Percentiles rank a stretch among this genome's conserved stretches.
Conservation (phyloP, 2,888 invertebrate genomes). For the Patella ulyssiponensis region DNA sequence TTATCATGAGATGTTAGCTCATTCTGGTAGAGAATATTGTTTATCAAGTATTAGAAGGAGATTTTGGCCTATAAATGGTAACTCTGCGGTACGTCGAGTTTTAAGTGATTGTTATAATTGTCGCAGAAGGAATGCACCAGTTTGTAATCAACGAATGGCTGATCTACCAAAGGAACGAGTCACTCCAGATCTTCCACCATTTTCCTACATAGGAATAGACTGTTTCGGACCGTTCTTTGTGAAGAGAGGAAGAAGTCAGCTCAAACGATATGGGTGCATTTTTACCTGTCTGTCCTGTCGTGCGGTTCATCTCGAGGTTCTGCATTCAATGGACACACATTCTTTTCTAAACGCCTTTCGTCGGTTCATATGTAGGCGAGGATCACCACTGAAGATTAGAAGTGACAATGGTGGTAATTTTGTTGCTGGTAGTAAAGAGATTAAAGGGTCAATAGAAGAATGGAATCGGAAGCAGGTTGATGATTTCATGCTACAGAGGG, state of each 20-base stretch:
- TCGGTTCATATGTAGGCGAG: slow-evolving; percentile 22
- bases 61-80: not conserved
- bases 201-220: slow-evolving; percentile 1
- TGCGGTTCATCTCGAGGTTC: not conserved
- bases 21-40: slow-evolving; percentile 8
- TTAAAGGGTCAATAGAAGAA: slow-evolving; percentile 16
- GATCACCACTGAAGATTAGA: slow-evolving; percentile 18
- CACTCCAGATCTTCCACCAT: not conserved
- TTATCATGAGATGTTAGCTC: not conserved
- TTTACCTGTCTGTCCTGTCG: not conserved
- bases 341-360: slow-evolving; percentile 27
- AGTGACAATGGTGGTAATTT: slow-evolving; percentile 34
- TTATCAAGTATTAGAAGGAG: not conserved
- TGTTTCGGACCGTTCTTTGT: slow-evolving; percentile 2
- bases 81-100: not conserved
- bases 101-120: too few species aligned
- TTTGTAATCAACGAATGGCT: not conserved
- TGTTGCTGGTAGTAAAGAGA: slow-evolving; percentile 24
- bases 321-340: not conserved
- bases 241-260: not conserved
- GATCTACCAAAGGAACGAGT: not conserved
- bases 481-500: slow-evolving; percentile 20
- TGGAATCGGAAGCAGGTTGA: slow-evolving; percentile 23
- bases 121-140: not conserved
- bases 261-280: not conserved